phyloP scores from a whole-genome alignment of 2,888 invertebrate species.

The Ophraella communa region DNA sequence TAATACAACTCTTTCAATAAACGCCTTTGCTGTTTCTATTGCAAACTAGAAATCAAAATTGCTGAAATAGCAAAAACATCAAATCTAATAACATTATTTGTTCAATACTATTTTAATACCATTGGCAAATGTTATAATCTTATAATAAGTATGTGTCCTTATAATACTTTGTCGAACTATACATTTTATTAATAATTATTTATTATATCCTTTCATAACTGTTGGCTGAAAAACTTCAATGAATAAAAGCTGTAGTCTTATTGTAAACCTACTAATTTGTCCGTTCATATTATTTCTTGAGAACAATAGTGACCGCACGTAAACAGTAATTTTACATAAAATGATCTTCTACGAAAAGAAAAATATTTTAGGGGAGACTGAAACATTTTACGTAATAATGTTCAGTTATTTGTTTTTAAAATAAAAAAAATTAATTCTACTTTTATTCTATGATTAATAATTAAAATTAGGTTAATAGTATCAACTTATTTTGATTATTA shows the following conservation, averaged over 20 bases:
- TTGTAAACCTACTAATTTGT: constrained; percentile 13
- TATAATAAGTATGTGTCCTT: no score
- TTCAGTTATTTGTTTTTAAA: neutral
- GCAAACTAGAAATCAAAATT: no score
- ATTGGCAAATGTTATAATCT: no score
- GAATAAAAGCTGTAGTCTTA: constrained; percentile 2
- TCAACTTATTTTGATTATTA: no score
- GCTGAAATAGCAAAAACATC: no score
- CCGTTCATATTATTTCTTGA: constrained; percentile 7
- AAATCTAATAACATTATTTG: no score
- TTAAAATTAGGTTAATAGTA: no score
- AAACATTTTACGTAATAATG: neutral
- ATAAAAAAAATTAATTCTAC: no score
- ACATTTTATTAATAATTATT: neutral
- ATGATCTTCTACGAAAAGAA: constrained; percentile 5
- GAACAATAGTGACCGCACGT: constrained; percentile 10
- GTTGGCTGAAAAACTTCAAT: neutral
- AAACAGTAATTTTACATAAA: constrained; percentile 16
- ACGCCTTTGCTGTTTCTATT: no score
- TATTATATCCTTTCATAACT: neutral
- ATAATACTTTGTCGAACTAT: neutral
- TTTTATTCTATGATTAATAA: no score
- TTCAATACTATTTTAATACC: no score
- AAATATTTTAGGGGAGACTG: neutral
- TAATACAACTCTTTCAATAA: no score